Evolutionary conservation across 2,113 vertebrate genomes (phyloP).

Genomic region (Oncorhynchus gorbuscha): DNA sequence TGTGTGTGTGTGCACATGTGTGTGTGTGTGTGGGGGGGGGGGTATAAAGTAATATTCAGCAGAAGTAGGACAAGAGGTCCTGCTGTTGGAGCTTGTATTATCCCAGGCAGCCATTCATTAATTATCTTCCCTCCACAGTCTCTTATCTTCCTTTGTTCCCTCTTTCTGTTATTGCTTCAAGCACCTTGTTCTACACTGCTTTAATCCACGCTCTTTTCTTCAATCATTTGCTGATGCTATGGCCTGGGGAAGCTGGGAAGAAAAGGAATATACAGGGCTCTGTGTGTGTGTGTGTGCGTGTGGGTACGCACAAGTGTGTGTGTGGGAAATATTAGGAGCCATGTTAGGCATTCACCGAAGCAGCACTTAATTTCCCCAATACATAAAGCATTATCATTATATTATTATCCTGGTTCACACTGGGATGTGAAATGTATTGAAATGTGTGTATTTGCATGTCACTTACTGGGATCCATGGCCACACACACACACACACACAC

Average conservation of each 20-base stretch:
- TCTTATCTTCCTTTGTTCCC: constrained; percentile 64
- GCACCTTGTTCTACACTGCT: constrained; percentile 57
- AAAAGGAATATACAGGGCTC: constrained; percentile 21
- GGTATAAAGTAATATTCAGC: constrained; percentile 24
- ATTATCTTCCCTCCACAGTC: constrained; percentile 64
- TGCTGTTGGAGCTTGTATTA: constrained; percentile 62
- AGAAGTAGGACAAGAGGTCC: constrained; percentile 64
- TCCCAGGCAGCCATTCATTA: constrained; percentile 63
- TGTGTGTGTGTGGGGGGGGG: constrained; percentile 18
- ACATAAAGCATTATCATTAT: background rate
- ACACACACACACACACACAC: background rate
- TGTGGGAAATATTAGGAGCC: background rate
- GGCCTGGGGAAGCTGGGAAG: constrained; percentile 50
- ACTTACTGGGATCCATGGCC: background rate
- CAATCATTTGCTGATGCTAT: constrained; percentile 44
- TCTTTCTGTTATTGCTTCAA: constrained; percentile 52
- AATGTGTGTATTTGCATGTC: no score
- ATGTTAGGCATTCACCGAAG: background rate
- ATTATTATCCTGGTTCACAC: background rate
- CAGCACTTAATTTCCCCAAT: background rate
- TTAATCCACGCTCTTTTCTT: constrained; percentile 65
- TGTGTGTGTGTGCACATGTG: constrained; percentile 2
- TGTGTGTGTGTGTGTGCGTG: background rate
- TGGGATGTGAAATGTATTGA: background rate
- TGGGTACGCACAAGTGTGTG: background rate